Percentiles rank a stretch among this genome's conserved stretches.
phyloP scores from a whole-genome alignment of 2,113 vertebrate genomes.

The Cryptomyrus ogoouensis region DNA sequence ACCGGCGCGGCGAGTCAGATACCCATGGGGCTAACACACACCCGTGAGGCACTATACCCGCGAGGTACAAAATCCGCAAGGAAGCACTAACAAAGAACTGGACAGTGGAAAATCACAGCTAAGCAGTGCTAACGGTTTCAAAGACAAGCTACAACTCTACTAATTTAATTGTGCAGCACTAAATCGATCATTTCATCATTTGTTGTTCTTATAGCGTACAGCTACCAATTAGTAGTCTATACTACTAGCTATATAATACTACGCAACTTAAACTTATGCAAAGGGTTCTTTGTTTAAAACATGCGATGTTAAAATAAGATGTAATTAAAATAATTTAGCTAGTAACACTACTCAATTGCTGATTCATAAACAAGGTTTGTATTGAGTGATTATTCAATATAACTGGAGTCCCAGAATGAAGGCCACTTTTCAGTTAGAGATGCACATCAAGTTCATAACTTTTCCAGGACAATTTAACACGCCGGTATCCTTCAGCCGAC shows the following conservation, averaged over 20 bases:
- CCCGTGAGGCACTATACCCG: background rate
- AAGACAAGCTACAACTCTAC: background rate
- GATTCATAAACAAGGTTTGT: background rate
- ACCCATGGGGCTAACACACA: background rate
- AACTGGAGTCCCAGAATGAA: background rate
- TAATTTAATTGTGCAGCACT: background rate
- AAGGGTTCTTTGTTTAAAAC: background rate
- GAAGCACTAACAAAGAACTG: background rate
- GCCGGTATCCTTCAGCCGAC: background rate
- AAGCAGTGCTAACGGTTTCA: background rate
- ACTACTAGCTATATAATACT: background rate
- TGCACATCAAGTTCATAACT: background rate
- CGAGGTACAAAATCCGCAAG: background rate
- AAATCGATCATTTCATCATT: background rate
- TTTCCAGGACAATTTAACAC: background rate
- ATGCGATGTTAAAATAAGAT: background rate
- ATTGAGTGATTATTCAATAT: background rate
- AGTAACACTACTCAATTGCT: background rate
- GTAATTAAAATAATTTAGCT: background rate
- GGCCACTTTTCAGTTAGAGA: background rate
- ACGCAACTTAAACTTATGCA: background rate
- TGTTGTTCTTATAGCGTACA: background rate
- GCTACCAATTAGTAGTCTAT: background rate
- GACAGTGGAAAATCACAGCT: background rate
- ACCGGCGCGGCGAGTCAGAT: slow-evolving; percentile 25